Evolutionary conservation across 92 coral and sea anemone species (phyloP).

Genomic region (Porites divaricata): DNA sequence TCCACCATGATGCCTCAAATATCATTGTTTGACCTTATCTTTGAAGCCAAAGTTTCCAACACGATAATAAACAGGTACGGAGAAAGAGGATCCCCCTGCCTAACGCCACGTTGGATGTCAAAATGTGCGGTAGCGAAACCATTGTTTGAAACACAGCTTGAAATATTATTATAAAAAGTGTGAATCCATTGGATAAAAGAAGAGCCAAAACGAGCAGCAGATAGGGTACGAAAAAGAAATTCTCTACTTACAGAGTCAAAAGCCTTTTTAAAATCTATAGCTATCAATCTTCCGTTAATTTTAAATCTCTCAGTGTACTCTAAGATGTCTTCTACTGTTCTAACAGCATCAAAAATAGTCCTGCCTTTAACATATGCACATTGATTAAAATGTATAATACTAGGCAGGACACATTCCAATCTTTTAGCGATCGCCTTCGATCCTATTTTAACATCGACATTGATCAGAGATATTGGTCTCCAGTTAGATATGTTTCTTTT

Average conservation of each 20-base stretch:
- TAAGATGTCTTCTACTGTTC: slow-evolving; percentile 15
- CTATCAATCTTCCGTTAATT: slow-evolving; percentile 17
- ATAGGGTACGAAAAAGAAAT: slow-evolving; percentile 12
- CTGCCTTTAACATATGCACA: background rate
- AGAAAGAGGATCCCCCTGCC: slow-evolving; percentile 21
- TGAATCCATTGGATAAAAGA: slow-evolving; percentile 47
- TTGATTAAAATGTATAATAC: too few species aligned
- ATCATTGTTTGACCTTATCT: background rate
- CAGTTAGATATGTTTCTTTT: background rate
- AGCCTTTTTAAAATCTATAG: slow-evolving; percentile 42
- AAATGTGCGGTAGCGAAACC: slow-evolving; percentile 1
- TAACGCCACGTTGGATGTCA: background rate
- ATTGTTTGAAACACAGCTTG: slow-evolving; percentile 1
- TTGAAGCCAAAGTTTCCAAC: background rate
- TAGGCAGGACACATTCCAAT: too few species aligned
- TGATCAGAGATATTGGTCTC: slow-evolving; percentile 12
- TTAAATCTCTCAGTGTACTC: background rate
- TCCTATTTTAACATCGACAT: too few species aligned
- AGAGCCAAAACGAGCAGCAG: slow-evolving; percentile 35
- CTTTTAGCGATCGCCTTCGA: too few species aligned
- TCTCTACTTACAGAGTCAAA: slow-evolving; percentile 30
- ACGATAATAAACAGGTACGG: background rate
- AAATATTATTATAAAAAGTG: slow-evolving; percentile 27
- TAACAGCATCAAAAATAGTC: slow-evolving; percentile 28
- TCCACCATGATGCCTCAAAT: slow-evolving; percentile 3